A percentile compares a stretch with the other conserved stretches of the same genome.
Evolutionary conservation across 2,797 vertebrate species (phyloP).

Genomic region (Ataeniobius toweri): DNA sequence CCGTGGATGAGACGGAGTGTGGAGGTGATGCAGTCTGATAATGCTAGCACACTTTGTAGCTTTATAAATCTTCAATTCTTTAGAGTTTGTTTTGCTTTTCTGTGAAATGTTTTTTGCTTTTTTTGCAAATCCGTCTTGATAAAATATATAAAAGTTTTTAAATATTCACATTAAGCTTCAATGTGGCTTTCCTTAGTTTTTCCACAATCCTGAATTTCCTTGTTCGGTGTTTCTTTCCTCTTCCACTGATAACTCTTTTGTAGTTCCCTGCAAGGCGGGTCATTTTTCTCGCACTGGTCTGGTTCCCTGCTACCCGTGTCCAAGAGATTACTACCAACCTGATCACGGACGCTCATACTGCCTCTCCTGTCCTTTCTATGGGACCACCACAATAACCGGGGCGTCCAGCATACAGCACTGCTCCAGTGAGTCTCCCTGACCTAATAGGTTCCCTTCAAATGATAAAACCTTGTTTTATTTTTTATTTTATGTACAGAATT

Average conservation of each 20-base stretch:
- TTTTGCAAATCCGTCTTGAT: not conserved
- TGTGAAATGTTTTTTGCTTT: not conserved
- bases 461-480: not conserved
- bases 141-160: slow-evolving; percentile 15
- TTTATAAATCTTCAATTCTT: slow-evolving; percentile 1
- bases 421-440: slow-evolving; percentile 86
- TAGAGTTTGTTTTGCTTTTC: not conserved
- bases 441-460: not conserved
- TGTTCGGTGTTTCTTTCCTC: not conserved
- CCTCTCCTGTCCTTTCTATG: slow-evolving; percentile 95
- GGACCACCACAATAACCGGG: slow-evolving; percentile 89
- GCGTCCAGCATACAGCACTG: slow-evolving; percentile 93
- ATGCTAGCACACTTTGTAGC: slow-evolving; percentile 4
- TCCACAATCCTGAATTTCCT: not conserved
- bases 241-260: slow-evolving; percentile 7
- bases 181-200: slow-evolving; percentile 6
- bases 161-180: slow-evolving; percentile 12
- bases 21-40: slow-evolving; percentile 83
- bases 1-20: slow-evolving; percentile 88
- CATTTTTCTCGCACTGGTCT: slow-evolving; percentile 95
- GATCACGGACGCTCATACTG: slow-evolving; percentile 93
- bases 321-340: slow-evolving; percentile 96
- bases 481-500: not conserved
- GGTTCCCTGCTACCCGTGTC: slow-evolving; percentile 93
- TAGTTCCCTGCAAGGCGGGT: slow-evolving; percentile 91